Base-by-base conservation (phyloP, 2,113 vertebrate genomes). In the Eolophus roseicapilla region DNA sequence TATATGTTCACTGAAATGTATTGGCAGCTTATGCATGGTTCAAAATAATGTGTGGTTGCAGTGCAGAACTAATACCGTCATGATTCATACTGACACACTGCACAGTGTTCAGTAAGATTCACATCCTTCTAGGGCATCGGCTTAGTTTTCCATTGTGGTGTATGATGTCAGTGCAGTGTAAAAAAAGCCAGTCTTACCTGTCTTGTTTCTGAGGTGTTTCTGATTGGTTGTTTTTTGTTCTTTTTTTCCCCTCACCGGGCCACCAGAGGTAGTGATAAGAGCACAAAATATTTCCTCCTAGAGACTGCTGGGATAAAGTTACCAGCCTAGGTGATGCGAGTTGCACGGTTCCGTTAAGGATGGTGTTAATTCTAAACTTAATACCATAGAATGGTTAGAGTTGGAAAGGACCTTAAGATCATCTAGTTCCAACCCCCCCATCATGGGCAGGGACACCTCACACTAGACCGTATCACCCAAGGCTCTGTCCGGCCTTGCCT, bases 101-200 rank as follows among this genome's bases (percentile, higher is more conserved):
- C 89, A 93, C 90, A 86, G 11, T 70, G 46, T 86, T 91, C 53
- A 81, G 84, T 86, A 69, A 96, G 91, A 60, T 16, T 92, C 39
- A 17, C 2, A 0, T 93, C 44, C 39, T 82, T 79, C 60, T 71
- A 18, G 3, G 70, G 55, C 50, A 92, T 41, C 16, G 33, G 74
- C 64, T 91, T 89, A 31, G 87, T 94, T 96, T 96, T 86, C 96
- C 68, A 60, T 71, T 59, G 60, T 84, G 86, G 68, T 93, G 89
- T 59, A 15, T 95, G 79, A 69, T 70, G 39, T 52, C 80, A 69
- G 16, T 50, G 52, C n/a, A 10, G 57, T 43, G 49, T 27, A 69
- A 91, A 83, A 86, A 91, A 83, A 80, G 44, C 16, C n/a, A 39
- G 13, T 28, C 33, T 74, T 47, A 29, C 29, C 5, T 6, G 11